Evolutionary conservation across 2,113 vertebrate species (phyloP), one percentile per base, ranked within the genome.

Genomic region (Deroptyus accipitrinus): DNA sequence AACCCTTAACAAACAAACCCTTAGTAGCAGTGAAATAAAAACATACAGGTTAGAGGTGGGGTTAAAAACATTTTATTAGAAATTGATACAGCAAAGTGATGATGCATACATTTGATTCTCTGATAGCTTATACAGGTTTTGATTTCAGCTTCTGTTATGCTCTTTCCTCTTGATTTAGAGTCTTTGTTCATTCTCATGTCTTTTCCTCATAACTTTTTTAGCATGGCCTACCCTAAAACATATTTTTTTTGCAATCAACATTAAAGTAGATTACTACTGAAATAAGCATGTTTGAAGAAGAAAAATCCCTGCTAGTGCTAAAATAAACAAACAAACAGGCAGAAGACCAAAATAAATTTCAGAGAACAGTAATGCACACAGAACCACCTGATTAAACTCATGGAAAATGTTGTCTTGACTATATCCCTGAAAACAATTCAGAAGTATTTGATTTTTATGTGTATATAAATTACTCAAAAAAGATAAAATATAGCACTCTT

Each of bases 31-130:
- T 44, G 11, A 22, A 51, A 37, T 31, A 75, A n/a, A 3, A 0
- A 13, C 18, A 20, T 57, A 64, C 0, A 0, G 64, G 6, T 37
- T 44, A 11, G 4, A 10, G 4, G 6, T 39, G 2, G 4, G 7
- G 25, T 8, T 41, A 41, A 57, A 83, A 74, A 4, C 4, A 52
- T 66, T 91, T 74, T 80, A 31, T 42, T 92, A 74, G 18, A 57
- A 93, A 78, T 35, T 10, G 4, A 9, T 93, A 15, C 2, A 35
- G 22, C 18, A 64, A 68, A 66, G 4, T 11, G 62, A 10, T 8
- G 2, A 90, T 7, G 2, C 12, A 55, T 44, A 9, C 4, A 25
- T 78, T 70, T 92, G 52, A 52, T 59, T 89, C 30, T 67, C 13
- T 54, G 28, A 10, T 62, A 30, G 2, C 2, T 3, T 22, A 59